These are phyloP conservation scores for Thereva nobilitata DNA, from an alignment of 2,888 invertebrate species.

Conservation along the genomic window DNA sequence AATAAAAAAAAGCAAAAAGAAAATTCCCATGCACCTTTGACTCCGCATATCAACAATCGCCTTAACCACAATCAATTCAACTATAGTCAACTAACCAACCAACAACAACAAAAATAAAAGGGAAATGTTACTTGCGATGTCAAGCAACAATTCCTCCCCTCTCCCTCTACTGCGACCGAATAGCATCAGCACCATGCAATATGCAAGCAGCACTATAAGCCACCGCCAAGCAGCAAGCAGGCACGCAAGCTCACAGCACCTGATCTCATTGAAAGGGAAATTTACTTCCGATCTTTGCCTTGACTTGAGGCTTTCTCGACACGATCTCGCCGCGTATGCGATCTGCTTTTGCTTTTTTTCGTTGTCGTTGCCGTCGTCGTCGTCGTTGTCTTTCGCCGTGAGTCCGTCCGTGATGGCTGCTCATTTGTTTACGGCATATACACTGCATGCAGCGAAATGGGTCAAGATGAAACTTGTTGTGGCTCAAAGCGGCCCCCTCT, in stretches of 20 bases:
- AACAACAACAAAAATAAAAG: no score
- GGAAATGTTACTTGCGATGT: no score
- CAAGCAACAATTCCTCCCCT: no score
- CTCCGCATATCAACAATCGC: no score
- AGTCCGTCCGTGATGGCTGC: neutral
- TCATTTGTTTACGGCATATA: neutral
- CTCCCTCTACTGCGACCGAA: no score
- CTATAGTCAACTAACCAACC: no score
- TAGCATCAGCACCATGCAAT: no score
- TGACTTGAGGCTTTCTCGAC: neutral
- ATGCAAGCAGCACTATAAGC: neutral
- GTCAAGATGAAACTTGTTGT: conserved; percentile 34
- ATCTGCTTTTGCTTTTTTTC: neutral
- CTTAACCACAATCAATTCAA: no score
- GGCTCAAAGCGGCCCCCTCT: neutral
- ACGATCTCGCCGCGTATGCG: neutral
- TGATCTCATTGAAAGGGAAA: conserved; percentile 6
- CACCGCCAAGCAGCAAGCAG: neutral
- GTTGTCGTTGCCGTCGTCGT: no score
- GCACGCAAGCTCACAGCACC: neutral
- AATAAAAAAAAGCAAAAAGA: no score
- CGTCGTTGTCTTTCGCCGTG: no score
- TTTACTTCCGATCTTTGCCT: conserved; percentile 13
- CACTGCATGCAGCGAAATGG: conserved; percentile 11
- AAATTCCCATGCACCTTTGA: no score